phyloP scores from a whole-genome alignment of 2,113 vertebrate species.

The Cyprinus carpio region DNA sequence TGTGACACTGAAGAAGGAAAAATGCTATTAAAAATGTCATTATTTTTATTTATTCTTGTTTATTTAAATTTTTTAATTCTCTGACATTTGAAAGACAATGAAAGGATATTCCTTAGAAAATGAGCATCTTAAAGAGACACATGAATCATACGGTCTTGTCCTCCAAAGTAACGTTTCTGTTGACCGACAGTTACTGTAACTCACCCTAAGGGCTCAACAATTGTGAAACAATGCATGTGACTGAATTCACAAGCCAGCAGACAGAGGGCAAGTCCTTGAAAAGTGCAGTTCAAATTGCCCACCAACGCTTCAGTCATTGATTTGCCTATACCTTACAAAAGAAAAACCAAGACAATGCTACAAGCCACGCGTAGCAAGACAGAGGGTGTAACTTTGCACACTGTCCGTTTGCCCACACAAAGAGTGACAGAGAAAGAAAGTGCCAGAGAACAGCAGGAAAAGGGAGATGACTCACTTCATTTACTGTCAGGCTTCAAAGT shows the following conservation, averaged over 20 bases:
- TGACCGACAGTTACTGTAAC: not conserved
- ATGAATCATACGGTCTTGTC: conserved; percentile 27
- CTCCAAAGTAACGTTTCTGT: not conserved
- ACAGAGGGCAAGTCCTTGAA: conserved; percentile 41
- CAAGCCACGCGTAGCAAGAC: conserved; percentile 30
- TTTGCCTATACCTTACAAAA: conserved; percentile 31
- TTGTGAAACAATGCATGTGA: conserved; percentile 30
- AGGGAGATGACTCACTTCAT: conserved; percentile 14
- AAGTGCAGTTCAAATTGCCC: conserved; percentile 32
- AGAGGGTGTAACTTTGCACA: conserved; percentile 32
- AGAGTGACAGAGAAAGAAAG: conserved; percentile 15
- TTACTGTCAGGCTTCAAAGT: conserved; percentile 42
- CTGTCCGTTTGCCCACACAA: conserved; percentile 32
- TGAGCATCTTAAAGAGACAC: not conserved
- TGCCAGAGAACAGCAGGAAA: conserved; percentile 14
- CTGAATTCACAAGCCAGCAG: conserved; percentile 8
- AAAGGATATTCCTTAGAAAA: not conserved
- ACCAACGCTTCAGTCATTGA: conserved; percentile 2
- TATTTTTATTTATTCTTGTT: no score
- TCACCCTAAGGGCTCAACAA: conserved; percentile 20
- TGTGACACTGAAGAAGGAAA: not conserved
- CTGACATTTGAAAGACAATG: not conserved
- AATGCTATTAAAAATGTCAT: no score
- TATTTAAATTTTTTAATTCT: not conserved
- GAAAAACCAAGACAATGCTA: conserved; percentile 34